A percentile compares a stretch with the other conserved stretches of the same genome.
phyloP scores from a whole-genome alignment of 1,140 invertebrate species.

The Asbolus verrucosus region DNA sequence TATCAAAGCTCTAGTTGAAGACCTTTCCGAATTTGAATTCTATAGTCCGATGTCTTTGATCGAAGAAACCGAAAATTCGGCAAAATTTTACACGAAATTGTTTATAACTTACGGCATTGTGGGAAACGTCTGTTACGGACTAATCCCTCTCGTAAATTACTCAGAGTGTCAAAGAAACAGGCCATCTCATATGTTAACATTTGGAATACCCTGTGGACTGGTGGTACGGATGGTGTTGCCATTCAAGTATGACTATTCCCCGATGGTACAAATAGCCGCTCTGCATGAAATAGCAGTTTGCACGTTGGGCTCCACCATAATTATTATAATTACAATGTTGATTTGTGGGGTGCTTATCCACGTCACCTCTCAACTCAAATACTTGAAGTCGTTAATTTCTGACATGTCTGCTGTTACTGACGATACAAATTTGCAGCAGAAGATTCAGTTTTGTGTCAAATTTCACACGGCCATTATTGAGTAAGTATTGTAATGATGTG shows the following conservation, averaged over 20 bases:
- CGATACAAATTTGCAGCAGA: neutral
- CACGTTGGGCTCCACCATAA: conserved; percentile 13
- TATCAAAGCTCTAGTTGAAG: conserved; percentile 9
- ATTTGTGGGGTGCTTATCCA: conserved; percentile 45
- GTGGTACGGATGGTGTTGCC: conserved; percentile 36
- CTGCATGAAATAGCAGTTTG: conserved; percentile 34
- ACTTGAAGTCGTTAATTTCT: conserved; percentile 3
- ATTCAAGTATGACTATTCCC: conserved; percentile 31
- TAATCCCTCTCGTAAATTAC: conserved; percentile 26
- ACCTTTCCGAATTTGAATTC: conserved; percentile 8
- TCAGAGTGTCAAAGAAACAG: conserved; percentile 15
- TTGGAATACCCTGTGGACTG: conserved; percentile 43
- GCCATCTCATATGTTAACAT: conserved; percentile 1
- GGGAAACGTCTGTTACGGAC: conserved; percentile 27
- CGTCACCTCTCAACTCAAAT: conserved; percentile 19
- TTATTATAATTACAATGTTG: conserved; percentile 24
- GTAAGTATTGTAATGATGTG: conserved; percentile 17
- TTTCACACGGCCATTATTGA: conserved; percentile 42
- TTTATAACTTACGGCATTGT: conserved; percentile 41
- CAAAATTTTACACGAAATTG: conserved; percentile 27
- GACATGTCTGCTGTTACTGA: neutral
- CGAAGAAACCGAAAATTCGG: conserved; percentile 23
- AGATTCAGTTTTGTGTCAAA: conserved; percentile 33
- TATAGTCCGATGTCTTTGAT: neutral
- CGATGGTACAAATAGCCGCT: conserved; percentile 6